Evolutionary conservation across 2,888 invertebrate genomes (phyloP).

Genomic region (Ophion slaviceki): DNA sequence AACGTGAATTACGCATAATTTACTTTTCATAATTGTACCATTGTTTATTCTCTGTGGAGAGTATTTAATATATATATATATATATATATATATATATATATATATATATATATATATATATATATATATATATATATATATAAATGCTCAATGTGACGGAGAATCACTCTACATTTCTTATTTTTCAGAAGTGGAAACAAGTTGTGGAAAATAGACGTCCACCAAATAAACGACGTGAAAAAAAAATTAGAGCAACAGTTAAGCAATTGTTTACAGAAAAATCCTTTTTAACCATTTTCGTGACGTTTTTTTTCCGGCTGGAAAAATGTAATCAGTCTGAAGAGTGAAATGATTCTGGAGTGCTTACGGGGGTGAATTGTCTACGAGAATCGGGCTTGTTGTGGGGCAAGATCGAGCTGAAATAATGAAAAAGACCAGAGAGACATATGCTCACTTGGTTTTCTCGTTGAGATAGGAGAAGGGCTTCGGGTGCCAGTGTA

Average conservation of each 20-base stretch:
- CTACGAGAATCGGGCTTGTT: background rate
- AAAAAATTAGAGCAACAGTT: no score
- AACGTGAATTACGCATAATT: background rate
- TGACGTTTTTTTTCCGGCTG: background rate
- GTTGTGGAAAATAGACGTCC: no score
- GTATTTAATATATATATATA: no score
- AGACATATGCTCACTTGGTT: slow-evolving; percentile 81
- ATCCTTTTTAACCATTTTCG: background rate
- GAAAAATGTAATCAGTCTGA: background rate
- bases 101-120: no score
- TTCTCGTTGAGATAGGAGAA: slow-evolving; percentile 59
- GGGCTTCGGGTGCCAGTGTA: slow-evolving; percentile 52
- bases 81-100: no score
- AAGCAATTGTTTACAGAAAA: no score
- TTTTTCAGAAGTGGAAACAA: no score
- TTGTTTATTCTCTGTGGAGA: no score
- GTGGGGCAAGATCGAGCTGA: slow-evolving; percentile 36
- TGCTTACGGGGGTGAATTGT: background rate
- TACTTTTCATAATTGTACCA: background rate
- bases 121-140: no score
- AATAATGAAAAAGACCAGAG: slow-evolving; percentile 80
- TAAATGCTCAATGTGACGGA: no score
- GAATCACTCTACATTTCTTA: no score
- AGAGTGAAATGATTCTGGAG: slow-evolving; percentile 13
- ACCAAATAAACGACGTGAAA: no score